Conservation (phyloP, 2,113 vertebrate species). For the Procavia capensis region DNA sequence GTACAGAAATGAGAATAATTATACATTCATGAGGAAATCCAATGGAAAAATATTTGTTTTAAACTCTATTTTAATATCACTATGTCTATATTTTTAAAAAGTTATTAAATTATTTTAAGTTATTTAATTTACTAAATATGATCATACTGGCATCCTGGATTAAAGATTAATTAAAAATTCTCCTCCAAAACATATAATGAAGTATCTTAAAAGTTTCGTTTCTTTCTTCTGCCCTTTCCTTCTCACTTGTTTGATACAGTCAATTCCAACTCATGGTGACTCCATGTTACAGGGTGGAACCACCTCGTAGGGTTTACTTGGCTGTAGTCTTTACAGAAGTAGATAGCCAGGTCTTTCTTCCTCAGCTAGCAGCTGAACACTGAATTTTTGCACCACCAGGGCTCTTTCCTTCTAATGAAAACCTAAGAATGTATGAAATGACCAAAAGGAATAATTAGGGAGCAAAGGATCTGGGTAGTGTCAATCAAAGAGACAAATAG, state of each 20-base stretch:
- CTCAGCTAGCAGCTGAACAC: too few species aligned
- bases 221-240: background rate
- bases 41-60: background rate
- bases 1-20: background rate
- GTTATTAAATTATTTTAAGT: slow-evolving; percentile 3
- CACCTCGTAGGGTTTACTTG: too few species aligned
- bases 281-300: too few species aligned
- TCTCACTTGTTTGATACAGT: background rate
- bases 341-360: too few species aligned
- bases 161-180: slow-evolving; percentile 36
- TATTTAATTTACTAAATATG: background rate
- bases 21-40: background rate
- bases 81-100: background rate
- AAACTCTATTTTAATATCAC: background rate
- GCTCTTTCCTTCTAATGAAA: background rate
- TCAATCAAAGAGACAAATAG: background rate
- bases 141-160: background rate
- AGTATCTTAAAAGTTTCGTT: background rate
- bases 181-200: background rate
- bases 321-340: too few species aligned
- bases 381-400: too few species aligned
- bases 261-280: too few species aligned
- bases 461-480: background rate
- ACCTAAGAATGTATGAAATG: background rate
- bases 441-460: background rate